These are phyloP conservation scores for Chelonus formosanus DNA, from an alignment of 2,888 invertebrate species.

Conservation along the genomic window DNA sequence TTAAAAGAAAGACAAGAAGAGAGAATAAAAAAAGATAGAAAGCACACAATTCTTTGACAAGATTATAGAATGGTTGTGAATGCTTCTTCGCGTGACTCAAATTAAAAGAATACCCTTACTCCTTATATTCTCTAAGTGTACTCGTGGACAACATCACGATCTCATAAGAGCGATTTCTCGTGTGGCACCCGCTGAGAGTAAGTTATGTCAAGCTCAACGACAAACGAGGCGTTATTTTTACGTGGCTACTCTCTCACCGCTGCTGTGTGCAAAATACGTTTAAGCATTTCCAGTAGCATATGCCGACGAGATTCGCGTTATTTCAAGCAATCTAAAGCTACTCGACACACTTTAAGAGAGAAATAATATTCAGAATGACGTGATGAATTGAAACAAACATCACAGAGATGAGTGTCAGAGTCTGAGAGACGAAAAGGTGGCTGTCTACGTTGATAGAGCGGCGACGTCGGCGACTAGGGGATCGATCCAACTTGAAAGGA, in stretches of 20 bases:
- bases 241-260: not conserved
- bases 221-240: slow-evolving; percentile 20
- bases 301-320: not conserved
- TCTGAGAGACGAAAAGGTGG: not conserved
- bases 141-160: slow-evolving; percentile 27
- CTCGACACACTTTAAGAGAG: not conserved
- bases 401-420: slow-evolving; percentile 11
- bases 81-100: slow-evolving; percentile 38
- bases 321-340: not conserved
- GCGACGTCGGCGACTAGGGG: slow-evolving; percentile 30
- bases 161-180: slow-evolving; percentile 19
- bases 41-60: slow-evolving; percentile 18
- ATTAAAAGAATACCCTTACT: slow-evolving; percentile 32
- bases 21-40: slow-evolving; percentile 2
- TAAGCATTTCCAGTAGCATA: not conserved
- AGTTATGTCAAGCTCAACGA: slow-evolving; percentile 22
- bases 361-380: slow-evolving; percentile 3
- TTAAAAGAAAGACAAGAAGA: slow-evolving; percentile 5
- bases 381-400: slow-evolving; percentile 24
- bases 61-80: slow-evolving; percentile 24
- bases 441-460: slow-evolving; percentile 29
- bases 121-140: not conserved
- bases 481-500: slow-evolving; percentile 41
- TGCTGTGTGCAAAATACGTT: not conserved
- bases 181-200: slow-evolving; percentile 19